Percentiles rank a stretch among this genome's conserved stretches.
These are phyloP conservation scores for Mustela nigripes DNA, from an alignment of 2,113 vertebrate genomes.

Conservation along the genomic window DNA sequence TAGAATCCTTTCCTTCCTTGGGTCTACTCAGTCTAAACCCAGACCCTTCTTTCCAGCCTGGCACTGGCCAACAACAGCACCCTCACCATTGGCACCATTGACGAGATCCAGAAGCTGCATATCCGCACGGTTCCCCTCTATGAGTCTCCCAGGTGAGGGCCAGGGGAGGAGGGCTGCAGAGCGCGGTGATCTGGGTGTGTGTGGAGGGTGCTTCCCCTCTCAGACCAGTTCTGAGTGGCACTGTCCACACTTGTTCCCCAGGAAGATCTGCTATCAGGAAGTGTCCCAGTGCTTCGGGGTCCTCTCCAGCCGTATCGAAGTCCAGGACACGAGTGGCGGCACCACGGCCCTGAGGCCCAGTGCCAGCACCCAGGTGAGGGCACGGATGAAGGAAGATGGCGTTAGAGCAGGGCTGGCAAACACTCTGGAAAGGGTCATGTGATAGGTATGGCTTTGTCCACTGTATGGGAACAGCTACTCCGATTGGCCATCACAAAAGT, in stretches of 20 bases:
- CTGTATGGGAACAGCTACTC: accelerated
- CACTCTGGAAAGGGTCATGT: neutral
- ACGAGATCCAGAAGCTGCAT: slow-evolving; percentile 99
- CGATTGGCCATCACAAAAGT: accelerated
- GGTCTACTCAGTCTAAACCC: neutral
- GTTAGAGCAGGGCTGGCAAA: neutral
- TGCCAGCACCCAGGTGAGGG: slow-evolving; percentile 98
- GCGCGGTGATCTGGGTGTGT: accelerated
- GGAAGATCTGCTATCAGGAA: slow-evolving; percentile 99
- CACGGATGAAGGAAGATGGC: neutral
- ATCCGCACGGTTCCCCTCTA: slow-evolving; percentile 98
- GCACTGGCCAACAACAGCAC: slow-evolving; percentile 99
- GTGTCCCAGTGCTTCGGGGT: slow-evolving; percentile 98
- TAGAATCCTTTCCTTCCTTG: neutral
- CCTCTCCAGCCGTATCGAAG: slow-evolving; percentile 96
- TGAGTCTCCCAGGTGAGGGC: slow-evolving; percentile 95
- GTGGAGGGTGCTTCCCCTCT: accelerated
- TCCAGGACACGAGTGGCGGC: slow-evolving; percentile 96
- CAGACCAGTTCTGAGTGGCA: neutral
- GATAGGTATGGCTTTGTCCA: neutral
- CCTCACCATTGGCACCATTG: slow-evolving; percentile 98
- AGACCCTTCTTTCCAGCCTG: slow-evolving; percentile 88
- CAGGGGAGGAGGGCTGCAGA: accelerated
- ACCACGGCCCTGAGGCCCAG: slow-evolving; percentile 96
- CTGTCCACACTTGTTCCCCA: slow-evolving; percentile 73